Base-by-base conservation (phyloP, 92 coral and sea anemone genomes). In the Pocillopora meandrina region DNA sequence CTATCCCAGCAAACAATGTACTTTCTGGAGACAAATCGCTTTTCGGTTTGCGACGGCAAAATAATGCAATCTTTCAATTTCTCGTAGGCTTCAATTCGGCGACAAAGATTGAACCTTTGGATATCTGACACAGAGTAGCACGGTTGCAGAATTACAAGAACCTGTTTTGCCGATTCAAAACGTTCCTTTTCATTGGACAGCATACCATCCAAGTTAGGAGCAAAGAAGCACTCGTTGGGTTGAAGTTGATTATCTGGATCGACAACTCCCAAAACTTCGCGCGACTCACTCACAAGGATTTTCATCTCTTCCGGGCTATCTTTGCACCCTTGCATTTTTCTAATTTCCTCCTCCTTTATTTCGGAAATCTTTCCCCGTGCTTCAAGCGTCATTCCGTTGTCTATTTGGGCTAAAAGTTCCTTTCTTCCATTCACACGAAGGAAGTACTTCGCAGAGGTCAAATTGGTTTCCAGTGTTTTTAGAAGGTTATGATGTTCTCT, bases 201-300 rank as follows among this genome's bases (percentile, higher is more conserved):
- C 56, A 35, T 8, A 70, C 74, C 1, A 20, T 70, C 74, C 88
- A 91, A 65, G 34, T 87, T 82, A 35, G 94, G 94, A 34, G 74
- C 71, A 63, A 91, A 91, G 61, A 82, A 85, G 21, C 94, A 91
- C 47, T 89, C 82, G 23, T 85, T 90, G 86, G 83, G 76, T 71
- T 77, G 71, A 12, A 91, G 86, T 9, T 42, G n/a, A 0, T 12
- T 19, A 1, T 73, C 34, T 19, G 93, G 93, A 78, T 91, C 93
- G 36, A 74, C 74, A 20, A 91, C 77, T 7, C 94, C 94, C 71
- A 79, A 85, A 8, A 91, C 94, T 72, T 88, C 85, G 74, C 94
- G 88, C 56, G 94, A 91, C 62, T 85, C 76, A 49, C 62, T 80
- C 2, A 91, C 89, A 36, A 77, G 56, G 11, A 60, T 56, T 61